Evolutionary conservation across 2,113 vertebrate species (phyloP).

Genomic region (Phylloscopus trochiloides): DNA sequence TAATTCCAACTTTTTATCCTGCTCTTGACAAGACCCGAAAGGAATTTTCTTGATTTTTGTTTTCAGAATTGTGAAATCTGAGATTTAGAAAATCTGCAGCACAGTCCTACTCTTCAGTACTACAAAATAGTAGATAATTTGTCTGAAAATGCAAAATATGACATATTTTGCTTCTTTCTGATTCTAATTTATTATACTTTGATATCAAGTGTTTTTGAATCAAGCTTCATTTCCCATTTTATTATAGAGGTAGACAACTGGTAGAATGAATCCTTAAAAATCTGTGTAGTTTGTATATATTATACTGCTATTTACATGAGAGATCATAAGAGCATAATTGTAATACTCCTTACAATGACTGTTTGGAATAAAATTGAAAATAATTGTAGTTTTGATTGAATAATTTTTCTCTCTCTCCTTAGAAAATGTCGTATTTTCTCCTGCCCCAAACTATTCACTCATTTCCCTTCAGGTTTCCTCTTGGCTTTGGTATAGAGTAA

Average conservation of each 20-base stretch:
- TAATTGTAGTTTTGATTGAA: not conserved
- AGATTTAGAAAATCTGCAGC: not conserved
- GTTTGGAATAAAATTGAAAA: not conserved
- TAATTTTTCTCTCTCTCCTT: not conserved
- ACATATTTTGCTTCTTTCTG: not conserved
- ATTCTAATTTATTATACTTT: not conserved
- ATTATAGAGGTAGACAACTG: not conserved
- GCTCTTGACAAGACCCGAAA: not conserved
- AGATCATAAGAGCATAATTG: not conserved
- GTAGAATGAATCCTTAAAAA: not conserved
- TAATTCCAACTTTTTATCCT: not conserved
- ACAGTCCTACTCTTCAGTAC: not conserved
- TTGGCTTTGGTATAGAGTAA: not conserved
- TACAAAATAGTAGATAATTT: not conserved
- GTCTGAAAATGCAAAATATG: not conserved
- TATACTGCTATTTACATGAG: not conserved
- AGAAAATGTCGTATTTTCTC: not conserved
- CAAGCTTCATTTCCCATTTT: not conserved
- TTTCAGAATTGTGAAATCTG: not conserved
- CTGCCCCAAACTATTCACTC: fast-evolving
- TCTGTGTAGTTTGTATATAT: fast-evolving
- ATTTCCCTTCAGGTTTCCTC: not conserved
- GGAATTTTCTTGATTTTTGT: not conserved
- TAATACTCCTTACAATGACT: not conserved
- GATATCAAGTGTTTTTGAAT: not conserved